A percentile compares a stretch with the other conserved stretches of the same genome.
Conservation (phyloP, 2,797 vertebrate genomes). For the Xenopus petersii region DNA sequence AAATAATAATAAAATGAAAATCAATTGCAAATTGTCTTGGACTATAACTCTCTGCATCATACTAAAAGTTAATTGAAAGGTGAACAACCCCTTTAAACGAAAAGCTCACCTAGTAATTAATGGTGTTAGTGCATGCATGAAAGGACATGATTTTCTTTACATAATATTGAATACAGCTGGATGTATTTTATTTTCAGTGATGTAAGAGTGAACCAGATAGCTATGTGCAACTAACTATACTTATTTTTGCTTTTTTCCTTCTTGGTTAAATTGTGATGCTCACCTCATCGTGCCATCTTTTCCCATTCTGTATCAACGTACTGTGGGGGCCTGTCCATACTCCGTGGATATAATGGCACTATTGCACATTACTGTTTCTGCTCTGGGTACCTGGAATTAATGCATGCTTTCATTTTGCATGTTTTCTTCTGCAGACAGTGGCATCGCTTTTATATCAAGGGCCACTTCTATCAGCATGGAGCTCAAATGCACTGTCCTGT, state of each 20-base stretch:
- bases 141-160: too few relatives aligned
- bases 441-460: slow-evolving; percentile 61
- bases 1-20: too few relatives aligned
- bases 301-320: slow-evolving; percentile 25
- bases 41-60: too few relatives aligned
- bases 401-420: slow-evolving; percentile 7
- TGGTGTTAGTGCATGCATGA: too few relatives aligned
- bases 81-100: too few relatives aligned
- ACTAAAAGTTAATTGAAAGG: too few relatives aligned
- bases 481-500: slow-evolving; percentile 53
- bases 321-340: slow-evolving; percentile 6
- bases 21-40: too few relatives aligned
- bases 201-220: too few relatives aligned
- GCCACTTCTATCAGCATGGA: slow-evolving; percentile 56
- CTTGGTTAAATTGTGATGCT: slow-evolving; percentile 10
- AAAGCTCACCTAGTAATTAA: too few relatives aligned
- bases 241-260: slow-evolving; percentile 47
- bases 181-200: too few relatives aligned
- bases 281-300: slow-evolving; percentile 29
- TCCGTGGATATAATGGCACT: not conserved
- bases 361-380: slow-evolving; percentile 1
- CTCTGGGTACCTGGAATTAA: not conserved
- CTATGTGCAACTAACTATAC: not conserved
- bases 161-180: too few relatives aligned
- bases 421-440: slow-evolving; percentile 54